Base-by-base conservation (phyloP, 37 sponge, comb jelly and placozoan genomes). In the Aplysina aerophoba region DNA sequence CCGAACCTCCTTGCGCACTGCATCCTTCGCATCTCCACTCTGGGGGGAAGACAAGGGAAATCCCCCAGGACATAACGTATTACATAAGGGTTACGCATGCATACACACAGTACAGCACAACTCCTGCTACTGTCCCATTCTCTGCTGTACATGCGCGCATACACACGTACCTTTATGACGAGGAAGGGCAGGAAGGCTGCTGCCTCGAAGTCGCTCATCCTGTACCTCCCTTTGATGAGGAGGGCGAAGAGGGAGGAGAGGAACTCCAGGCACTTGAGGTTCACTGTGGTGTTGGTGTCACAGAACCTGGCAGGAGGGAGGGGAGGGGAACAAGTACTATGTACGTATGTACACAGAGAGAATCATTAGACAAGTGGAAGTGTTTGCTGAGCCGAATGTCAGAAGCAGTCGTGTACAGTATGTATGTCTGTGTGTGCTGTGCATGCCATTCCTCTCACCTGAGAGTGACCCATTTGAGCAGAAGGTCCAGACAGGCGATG, bases 21-120 rank as follows among this genome's bases (percentile, higher is more conserved):
- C 87, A 35, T 97, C 97, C 84, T 97, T 97, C 28, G 91, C 54
- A 77, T 97, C 97, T 11, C 97, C 97, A 74, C 95, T 82, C 93
- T 95, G 54, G 11, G 85, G n/a, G 36, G 57, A 21, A 35, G n/a
- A 60, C 4, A 79, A 15, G 56, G 50, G 50, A 8, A 44, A 44
- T 44, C 8, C 50, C 50, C 50, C 50, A 44, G 50, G 8, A 44
- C 50, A 44, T 44, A 3, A 44, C 50, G 8, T 3, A 11, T 44
- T 44, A 44, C 3, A 44, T 8, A 44, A 44, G 50, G 6, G 6
- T 11, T 3, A 44, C 3, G 50, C 50, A 44, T n/a, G n/a, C 50
- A 44, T 44, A 44, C 3, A 44, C 6, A 44, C 50, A 11, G 50
- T 8, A 44, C 50, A 44, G 8, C 50, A 44, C 6, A 44, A 8